A percentile compares a stretch with the other conserved stretches of the same genome.
phyloP scores from a whole-genome alignment of 2,888 invertebrate genomes.

The Mythimna pallens region DNA sequence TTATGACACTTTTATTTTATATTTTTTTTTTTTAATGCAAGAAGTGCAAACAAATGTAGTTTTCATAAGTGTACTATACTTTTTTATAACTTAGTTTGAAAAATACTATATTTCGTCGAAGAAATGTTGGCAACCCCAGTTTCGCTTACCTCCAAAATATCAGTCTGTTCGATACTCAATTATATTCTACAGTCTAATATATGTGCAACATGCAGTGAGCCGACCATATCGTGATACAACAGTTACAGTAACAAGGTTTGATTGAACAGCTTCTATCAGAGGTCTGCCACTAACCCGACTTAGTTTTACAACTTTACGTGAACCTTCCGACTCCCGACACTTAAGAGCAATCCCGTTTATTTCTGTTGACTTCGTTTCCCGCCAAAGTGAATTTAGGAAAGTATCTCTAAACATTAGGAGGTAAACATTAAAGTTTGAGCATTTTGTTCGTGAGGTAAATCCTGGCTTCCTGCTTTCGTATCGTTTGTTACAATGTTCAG shows the following conservation, averaged over 20 bases:
- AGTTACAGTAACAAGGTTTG: slow-evolving; percentile 43
- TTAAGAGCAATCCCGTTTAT: slow-evolving; percentile 55
- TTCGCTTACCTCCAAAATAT: not conserved
- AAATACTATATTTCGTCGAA: no score
- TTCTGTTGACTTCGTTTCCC: slow-evolving; percentile 51
- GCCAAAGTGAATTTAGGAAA: slow-evolving; percentile 50
- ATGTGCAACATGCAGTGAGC: slow-evolving; percentile 52
- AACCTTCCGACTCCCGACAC: slow-evolving; percentile 41
- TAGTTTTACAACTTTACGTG: slow-evolving; percentile 57
- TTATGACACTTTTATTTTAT: no score
- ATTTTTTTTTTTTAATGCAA: no score
- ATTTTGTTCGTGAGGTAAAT: slow-evolving; percentile 51
- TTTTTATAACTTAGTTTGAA: no score
- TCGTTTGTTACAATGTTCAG: slow-evolving; percentile 51
- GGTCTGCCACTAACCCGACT: slow-evolving; percentile 13
- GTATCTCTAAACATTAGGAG: slow-evolving; percentile 50
- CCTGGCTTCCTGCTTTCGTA: slow-evolving; percentile 20
- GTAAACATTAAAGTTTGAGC: slow-evolving; percentile 37
- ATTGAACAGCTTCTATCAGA: slow-evolving; percentile 37
- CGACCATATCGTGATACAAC: slow-evolving; percentile 29
- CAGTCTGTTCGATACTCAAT: slow-evolving; percentile 42
- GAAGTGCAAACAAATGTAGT: no score
- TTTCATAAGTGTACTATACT: no score
- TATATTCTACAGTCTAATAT: slow-evolving; percentile 49
- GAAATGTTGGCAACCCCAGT: no score